Percentiles rank a stretch among this genome's conserved stretches.
Evolutionary conservation across 2,113 vertebrate species (phyloP).

Genomic region (Dipodomys merriami): DNA sequence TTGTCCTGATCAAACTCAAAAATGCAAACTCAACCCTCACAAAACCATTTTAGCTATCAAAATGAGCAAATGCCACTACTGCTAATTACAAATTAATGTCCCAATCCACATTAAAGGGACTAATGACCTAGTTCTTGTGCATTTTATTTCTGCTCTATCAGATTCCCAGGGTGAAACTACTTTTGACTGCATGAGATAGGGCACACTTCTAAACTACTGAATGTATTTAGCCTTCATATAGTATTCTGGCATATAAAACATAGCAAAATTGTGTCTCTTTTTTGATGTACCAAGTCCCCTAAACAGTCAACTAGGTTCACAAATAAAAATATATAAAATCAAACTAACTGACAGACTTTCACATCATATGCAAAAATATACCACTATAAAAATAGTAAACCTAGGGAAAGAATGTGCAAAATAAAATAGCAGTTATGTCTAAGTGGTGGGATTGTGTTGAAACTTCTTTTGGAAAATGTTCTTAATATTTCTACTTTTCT

Average conservation of each 20-base stretch:
- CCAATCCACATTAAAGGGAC: neutral
- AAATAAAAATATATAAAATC: too few species aligned
- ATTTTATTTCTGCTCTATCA: neutral
- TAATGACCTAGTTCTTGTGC: neutral
- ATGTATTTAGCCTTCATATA: neutral
- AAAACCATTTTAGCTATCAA: neutral
- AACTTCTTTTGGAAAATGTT: neutral
- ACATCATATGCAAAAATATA: neutral
- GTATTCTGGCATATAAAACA: neutral
- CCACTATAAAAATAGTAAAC: neutral
- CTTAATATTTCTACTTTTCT: neutral
- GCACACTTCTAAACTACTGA: neutral
- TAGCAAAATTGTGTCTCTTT: neutral
- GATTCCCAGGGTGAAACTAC: neutral
- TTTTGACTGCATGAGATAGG: neutral
- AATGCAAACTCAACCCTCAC: neutral
- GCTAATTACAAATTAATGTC: neutral
- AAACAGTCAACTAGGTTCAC: too few species aligned
- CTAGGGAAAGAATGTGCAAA: neutral
- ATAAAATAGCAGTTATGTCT: neutral
- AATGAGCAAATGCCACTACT: neutral
- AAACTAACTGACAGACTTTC: too few species aligned
- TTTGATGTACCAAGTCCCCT: neutral
- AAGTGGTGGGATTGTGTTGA: neutral
- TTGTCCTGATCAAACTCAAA: neutral